Conservation (phyloP, 1,140 invertebrate species). For the Dreissena rostriformis region DNA sequence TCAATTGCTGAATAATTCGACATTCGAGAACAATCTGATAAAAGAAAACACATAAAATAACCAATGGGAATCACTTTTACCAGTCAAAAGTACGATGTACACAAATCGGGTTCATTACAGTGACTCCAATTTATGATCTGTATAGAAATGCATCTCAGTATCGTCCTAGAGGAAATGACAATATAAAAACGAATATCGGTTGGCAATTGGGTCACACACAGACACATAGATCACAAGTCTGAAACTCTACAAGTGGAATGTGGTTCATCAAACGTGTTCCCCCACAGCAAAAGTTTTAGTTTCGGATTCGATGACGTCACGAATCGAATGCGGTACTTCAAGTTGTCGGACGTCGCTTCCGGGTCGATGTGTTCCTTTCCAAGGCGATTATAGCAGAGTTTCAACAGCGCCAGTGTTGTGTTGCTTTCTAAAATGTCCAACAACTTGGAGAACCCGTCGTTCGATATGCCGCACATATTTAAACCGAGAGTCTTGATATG, state of each 20-base stretch:
- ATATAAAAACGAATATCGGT: background rate
- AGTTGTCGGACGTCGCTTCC: too few relatives aligned
- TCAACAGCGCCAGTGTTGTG: conserved; percentile 69
- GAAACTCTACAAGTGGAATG: background rate
- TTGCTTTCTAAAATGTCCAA: conserved; percentile 76
- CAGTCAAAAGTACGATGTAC: too few relatives aligned
- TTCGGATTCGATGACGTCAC: conserved; percentile 78
- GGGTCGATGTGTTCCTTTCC: too few relatives aligned
- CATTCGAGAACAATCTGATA: conserved; percentile 57
- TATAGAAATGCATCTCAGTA: conserved; percentile 69
- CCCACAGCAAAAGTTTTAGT: conserved; percentile 79
- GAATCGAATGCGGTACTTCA: conserved; percentile 73
- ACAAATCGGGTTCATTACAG: too few relatives aligned
- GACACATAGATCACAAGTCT: conserved; percentile 21
- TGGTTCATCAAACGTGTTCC: conserved; percentile 76
- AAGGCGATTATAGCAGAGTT: too few relatives aligned
- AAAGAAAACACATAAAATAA: too few relatives aligned
- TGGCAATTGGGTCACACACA: background rate
- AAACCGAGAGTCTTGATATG: conserved; percentile 75
- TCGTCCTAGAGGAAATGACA: conserved; percentile 32
- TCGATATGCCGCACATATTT: conserved; percentile 79
- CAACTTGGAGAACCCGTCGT: conserved; percentile 76
- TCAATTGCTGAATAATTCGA: too few relatives aligned
- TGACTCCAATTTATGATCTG: too few relatives aligned
- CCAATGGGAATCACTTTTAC: too few relatives aligned